phyloP scores from a whole-genome alignment of 2,113 vertebrate species.

The Lophochroa leadbeateri region DNA sequence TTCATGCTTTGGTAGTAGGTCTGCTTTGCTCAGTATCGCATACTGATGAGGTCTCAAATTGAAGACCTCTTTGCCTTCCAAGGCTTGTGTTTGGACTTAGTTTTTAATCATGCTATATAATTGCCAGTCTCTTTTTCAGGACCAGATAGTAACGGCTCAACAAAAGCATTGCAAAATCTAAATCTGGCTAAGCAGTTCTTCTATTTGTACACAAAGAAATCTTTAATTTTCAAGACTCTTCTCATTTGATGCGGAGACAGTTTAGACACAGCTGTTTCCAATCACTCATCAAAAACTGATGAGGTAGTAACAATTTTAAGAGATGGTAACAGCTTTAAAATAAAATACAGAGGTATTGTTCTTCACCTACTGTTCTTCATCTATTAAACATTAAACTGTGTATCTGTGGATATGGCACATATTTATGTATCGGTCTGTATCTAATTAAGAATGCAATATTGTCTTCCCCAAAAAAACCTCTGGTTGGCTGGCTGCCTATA shows the following conservation, averaged over 20 bases:
- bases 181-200: neutral
- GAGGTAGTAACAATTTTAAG: neutral
- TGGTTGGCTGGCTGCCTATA: neutral
- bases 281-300: neutral
- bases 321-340: neutral
- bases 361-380: neutral
- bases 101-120: neutral
- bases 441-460: neutral
- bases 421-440: neutral
- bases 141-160: neutral
- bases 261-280: neutral
- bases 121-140: neutral
- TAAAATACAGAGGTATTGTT: neutral
- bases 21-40: neutral
- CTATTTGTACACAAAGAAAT: neutral
- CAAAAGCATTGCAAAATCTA: neutral
- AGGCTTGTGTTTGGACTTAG: neutral
- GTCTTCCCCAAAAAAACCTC: accelerated
- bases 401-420: neutral
- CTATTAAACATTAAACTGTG: neutral
- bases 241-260: neutral
- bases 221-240: neutral
- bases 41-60: neutral
- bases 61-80: neutral
- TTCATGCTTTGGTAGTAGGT: neutral